Percentiles rank a stretch among this genome's conserved stretches.
Evolutionary conservation across 1,140 invertebrate species (phyloP).

Genomic region (Cyphomyrmex costatus): DNA sequence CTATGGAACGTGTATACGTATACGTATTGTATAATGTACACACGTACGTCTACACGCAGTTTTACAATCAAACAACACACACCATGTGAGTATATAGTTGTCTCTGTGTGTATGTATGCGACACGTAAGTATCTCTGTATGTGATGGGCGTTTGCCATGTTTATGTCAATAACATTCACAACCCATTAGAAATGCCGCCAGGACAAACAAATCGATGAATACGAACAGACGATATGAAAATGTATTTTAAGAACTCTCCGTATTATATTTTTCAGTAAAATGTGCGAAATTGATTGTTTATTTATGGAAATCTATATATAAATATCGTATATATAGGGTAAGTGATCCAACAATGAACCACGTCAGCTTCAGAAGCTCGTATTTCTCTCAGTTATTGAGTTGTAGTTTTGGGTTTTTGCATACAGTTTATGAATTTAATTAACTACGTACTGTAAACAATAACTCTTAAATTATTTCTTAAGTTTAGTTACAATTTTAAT

Average conservation of each 20-base stretch:
- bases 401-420: too few relatives aligned
- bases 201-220: conserved; percentile 1
- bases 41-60: conserved; percentile 23
- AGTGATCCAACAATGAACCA: too few relatives aligned
- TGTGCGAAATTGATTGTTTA: background rate
- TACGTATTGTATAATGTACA: conserved; percentile 54
- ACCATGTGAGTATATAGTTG: conserved; percentile 23
- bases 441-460: too few relatives aligned
- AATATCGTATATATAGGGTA: background rate
- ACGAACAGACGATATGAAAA: background rate
- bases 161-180: conserved; percentile 62
- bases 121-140: conserved; percentile 40
- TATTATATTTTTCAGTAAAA: background rate
- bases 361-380: too few relatives aligned
- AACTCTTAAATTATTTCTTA: too few relatives aligned
- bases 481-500: too few relatives aligned
- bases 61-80: conserved; percentile 29
- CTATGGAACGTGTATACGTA: conserved; percentile 26
- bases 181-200: conserved; percentile 14
- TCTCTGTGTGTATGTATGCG: conserved; percentile 40
- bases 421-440: too few relatives aligned
- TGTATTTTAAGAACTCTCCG: background rate
- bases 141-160: conserved; percentile 59
- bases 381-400: too few relatives aligned
- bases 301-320: background rate